Evolutionary conservation across 2,797 vertebrate species (phyloP).

Genomic region (Oceanodroma leucorhoa): DNA sequence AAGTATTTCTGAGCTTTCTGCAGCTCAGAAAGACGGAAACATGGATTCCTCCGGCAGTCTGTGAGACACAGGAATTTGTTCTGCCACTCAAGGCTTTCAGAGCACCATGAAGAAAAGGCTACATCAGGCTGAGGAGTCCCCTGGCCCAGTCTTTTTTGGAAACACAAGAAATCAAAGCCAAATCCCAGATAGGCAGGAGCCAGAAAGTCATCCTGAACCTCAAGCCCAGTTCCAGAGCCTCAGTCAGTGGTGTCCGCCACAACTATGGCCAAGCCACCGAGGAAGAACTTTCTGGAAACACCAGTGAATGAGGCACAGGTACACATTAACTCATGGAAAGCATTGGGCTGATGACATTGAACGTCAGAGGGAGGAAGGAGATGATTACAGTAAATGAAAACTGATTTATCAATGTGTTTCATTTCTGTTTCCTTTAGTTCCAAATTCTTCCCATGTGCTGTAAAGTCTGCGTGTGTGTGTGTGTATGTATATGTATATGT

Average conservation of each 20-base stretch:
- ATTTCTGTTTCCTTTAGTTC: background rate
- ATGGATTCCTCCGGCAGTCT: background rate
- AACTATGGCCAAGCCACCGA: background rate
- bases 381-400: background rate
- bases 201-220: background rate
- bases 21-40: background rate
- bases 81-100: background rate
- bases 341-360: background rate
- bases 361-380: background rate
- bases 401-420: background rate
- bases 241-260: background rate
- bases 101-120: background rate
- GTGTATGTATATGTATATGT: rapidly evolving
- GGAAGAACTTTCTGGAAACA: background rate
- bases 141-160: background rate
- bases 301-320: background rate
- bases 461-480: background rate
- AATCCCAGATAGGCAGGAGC: background rate
- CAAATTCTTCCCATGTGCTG: background rate
- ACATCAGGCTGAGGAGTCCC: background rate
- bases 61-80: background rate
- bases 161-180: background rate
- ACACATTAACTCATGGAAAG: background rate
- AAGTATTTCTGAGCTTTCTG: background rate
- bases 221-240: background rate